Evolutionary conservation across 2,113 vertebrate genomes (phyloP).

Genomic region (Cnemophilus loriae): DNA sequence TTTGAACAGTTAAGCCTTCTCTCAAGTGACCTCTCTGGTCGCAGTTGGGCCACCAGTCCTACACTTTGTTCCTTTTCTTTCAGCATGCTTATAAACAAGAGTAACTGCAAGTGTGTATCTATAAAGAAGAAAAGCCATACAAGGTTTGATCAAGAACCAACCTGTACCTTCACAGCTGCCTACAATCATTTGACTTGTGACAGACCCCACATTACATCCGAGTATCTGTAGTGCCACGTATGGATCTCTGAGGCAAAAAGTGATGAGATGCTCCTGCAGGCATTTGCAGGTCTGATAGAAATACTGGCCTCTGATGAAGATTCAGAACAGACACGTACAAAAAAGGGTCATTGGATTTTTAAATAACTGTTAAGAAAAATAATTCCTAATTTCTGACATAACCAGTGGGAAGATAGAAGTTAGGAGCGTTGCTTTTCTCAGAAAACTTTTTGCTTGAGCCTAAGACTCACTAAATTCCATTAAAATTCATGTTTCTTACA

Average conservation of each 20-base stretch:
- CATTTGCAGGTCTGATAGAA: not conserved
- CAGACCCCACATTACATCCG: not conserved
- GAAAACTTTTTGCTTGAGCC: not conserved
- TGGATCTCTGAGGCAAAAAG: not conserved
- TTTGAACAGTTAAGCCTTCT: conserved; percentile 26
- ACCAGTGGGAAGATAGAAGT: not conserved
- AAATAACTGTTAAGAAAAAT: not conserved
- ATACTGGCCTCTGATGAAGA: not conserved
- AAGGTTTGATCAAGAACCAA: not conserved
- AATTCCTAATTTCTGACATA: not conserved
- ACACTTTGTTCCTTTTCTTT: not conserved
- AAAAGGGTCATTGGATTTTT: not conserved
- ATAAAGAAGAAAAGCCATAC: not conserved
- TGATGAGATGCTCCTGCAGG: not conserved
- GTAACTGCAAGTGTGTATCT: not conserved
- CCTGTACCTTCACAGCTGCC: not conserved
- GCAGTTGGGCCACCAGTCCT: not conserved
- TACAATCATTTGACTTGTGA: not conserved
- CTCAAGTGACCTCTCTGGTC: not conserved
- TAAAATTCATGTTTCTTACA: not conserved
- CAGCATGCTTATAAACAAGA: not conserved
- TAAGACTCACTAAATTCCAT: not conserved
- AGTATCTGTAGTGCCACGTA: not conserved
- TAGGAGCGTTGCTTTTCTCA: not conserved
- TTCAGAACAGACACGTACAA: not conserved